Base-by-base conservation (phyloP, 1,140 invertebrate species). In the Hormaphis cornu region DNA sequence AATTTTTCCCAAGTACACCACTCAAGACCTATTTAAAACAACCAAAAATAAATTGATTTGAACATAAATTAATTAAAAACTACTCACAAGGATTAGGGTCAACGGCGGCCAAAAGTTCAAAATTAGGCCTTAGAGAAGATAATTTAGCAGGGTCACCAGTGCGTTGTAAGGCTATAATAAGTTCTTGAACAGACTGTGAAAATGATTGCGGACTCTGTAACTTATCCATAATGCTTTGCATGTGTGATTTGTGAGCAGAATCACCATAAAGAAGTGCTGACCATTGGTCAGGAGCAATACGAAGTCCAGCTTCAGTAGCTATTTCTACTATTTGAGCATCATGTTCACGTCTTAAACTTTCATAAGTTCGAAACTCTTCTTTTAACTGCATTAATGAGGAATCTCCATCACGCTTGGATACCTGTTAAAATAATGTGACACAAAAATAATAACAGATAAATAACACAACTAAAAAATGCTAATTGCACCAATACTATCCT, bases 251-350 rank as follows among this genome's bases (percentile, higher is more conserved):
- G 76, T 98, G 95, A 18, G 85, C 83, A 0, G 89, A 88, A 77
- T 99, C 96, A 1, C 96, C 96, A 77, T 98, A 99, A 1, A 99
- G 79, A 35, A 99, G 78, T 9, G 94, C 91, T 8, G 93, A 96
- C 97, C 96, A 99, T 76, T 98, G 95, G 76, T 99, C 97, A 0
- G 97, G 96, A 0, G 95, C 93, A 70, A 99, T 98, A 40, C 95
- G 82, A 6, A 99, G 80, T 12, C 96, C 96, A 18, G 95, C 94
- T 80, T 99, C 97, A 0, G 93, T 93, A 0, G 96, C 96, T 74
- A 99, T 98, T 80, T 95, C 91, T 9, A 96, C 91, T 73, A 96
- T 96, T 79, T 99, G 97, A n/a, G 94, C 90, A 79, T 99, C 96
- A 75, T 99, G 97, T 77, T 98, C 96, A 1, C 93, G 82, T 59